These are phyloP conservation scores for Cremastinae sp. DNA, from an alignment of 2,888 invertebrate species.

Conservation along the genomic window DNA sequence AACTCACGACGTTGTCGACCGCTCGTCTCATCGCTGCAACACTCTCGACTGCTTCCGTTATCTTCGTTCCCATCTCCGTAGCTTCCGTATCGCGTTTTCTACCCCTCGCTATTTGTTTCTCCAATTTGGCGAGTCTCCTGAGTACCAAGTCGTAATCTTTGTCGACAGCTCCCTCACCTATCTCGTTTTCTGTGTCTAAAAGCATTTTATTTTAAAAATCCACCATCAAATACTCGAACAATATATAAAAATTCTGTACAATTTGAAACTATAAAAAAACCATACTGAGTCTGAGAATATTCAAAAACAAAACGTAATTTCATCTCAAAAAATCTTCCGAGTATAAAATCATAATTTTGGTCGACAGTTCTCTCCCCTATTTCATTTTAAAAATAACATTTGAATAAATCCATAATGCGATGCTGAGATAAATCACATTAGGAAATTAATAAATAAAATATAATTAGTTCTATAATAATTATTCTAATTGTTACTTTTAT, in stretches of 20 bases:
- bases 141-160: constrained; percentile 75
- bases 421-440: too few species aligned
- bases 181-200: constrained; percentile 77
- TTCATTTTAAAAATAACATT: too few species aligned
- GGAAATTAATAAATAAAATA: too few species aligned
- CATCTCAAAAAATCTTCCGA: too few species aligned
- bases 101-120: constrained; percentile 77
- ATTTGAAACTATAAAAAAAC: neutral
- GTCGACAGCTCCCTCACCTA: constrained; percentile 72
- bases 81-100: constrained; percentile 74
- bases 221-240: neutral
- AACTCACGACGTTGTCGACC: constrained; percentile 74
- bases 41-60: constrained; percentile 74
- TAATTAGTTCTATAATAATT: too few species aligned
- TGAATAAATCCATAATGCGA: too few species aligned
- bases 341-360: too few species aligned
- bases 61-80: constrained; percentile 72
- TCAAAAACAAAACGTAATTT: too few species aligned
- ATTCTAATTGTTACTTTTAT: too few species aligned
- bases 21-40: constrained; percentile 75
- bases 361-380: too few species aligned
- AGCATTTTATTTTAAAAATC: constrained; percentile 31
- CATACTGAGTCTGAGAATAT: too few species aligned
- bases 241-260: constrained; percentile 1
- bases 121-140: constrained; percentile 75